Evolutionary conservation across 2,113 vertebrate species (phyloP).

Genomic region (Pollachius pollachius): DNA sequence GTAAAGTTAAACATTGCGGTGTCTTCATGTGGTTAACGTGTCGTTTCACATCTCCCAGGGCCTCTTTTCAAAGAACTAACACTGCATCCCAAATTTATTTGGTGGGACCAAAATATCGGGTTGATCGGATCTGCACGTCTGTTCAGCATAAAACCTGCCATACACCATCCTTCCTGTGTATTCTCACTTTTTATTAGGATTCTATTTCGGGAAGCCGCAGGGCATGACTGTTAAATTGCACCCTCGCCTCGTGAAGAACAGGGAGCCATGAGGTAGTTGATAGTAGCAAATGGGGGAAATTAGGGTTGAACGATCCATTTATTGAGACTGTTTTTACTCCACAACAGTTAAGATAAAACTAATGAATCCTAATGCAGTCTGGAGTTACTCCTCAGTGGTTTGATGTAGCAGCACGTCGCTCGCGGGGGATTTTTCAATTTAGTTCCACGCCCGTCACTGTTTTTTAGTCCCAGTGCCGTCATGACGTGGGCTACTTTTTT

Average conservation of each 20-base stretch:
- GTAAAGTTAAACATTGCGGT: too few relatives aligned
- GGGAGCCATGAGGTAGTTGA: slow-evolving; percentile 31
- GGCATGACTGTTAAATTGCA: background rate
- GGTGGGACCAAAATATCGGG: too few relatives aligned
- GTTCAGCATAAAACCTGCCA: too few relatives aligned
- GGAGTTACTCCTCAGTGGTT: slow-evolving; percentile 22
- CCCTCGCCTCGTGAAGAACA: slow-evolving; percentile 10
- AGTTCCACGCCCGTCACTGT: slow-evolving; percentile 29
- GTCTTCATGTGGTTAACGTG: too few relatives aligned
- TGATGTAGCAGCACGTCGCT: slow-evolving; percentile 27
- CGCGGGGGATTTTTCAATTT: slow-evolving; percentile 29
- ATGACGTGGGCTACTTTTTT: slow-evolving; percentile 7
- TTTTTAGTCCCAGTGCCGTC: slow-evolving; percentile 19
- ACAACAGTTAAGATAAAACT: slow-evolving; percentile 38
- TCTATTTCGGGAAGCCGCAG: slow-evolving; percentile 5
- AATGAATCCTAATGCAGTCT: slow-evolving; percentile 45
- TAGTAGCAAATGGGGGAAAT: slow-evolving; percentile 30
- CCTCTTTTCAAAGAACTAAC: too few relatives aligned
- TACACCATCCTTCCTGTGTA: too few relatives aligned
- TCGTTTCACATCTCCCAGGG: too few relatives aligned
- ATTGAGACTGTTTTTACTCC: slow-evolving; percentile 40
- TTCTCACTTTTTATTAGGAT: background rate
- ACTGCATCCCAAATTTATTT: too few relatives aligned
- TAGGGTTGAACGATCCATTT: slow-evolving; percentile 50
- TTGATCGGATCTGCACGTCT: too few relatives aligned